Evolutionary conservation across 2,113 vertebrate species (phyloP), one percentile per base, ranked within the genome.

Genomic region (Entelurus aequoreus): DNA sequence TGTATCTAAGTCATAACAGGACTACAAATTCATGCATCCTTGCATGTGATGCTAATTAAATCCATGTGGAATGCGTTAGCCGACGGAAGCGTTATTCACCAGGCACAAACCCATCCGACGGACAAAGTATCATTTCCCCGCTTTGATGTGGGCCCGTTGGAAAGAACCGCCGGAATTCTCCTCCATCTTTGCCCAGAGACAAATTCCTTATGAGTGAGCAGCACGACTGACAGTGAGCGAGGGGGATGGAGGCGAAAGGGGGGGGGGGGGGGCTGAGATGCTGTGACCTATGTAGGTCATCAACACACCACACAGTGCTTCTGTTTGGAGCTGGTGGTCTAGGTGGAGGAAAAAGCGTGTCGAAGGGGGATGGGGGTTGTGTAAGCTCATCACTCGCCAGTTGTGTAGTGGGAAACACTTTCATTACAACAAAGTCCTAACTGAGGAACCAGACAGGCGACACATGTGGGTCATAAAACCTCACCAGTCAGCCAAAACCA

Each of bases 261-360:
- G 28, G 28, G 64, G 64, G 4, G 28, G 1, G 28, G 28, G 64
- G 64, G 51, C 19, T 35, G 21, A 40, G 44, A 60, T 28, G 28
- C 44, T 42, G 28, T 48, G 5, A 49, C 54, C 57, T 61, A 81
- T 84, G 50, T 81, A 69, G 76, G 82, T 82, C 79, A 72, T 28
- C 65, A 54, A 72, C 52, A 8, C 48, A 38, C 63, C 40, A 54
- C 60, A 4, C 1, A 15, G 16, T 36, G 54, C 62, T 69, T 69
- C 5, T 19, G 37, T 36, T 7, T 9, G 54, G 63, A 68, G 65
- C 54, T 54, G 53, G 42, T 46, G 14, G 35, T 57, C 40, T 16
- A 7, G 5, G 40, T n/a, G 40, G 40, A 56, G n/a, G 19, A n/a
- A 9, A 19, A 19, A 19, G 15, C 2, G 35, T 5, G 11, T 0